These are phyloP conservation scores for Spondyliosoma cantharus DNA, from an alignment of 2,797 vertebrate genomes.

Conservation along the genomic window DNA sequence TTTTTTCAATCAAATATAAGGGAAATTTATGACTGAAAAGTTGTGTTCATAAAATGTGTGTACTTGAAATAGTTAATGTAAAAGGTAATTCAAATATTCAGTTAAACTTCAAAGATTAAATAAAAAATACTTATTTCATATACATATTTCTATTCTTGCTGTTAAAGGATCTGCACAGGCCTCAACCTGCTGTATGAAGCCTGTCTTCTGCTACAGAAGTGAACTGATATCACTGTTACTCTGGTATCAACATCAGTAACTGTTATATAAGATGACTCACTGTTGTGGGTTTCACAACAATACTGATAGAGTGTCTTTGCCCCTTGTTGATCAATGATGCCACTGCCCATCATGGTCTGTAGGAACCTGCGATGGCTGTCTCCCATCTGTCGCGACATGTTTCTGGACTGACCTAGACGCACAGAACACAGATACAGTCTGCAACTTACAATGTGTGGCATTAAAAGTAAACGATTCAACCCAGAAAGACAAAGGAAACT, in stretches of 20 bases:
- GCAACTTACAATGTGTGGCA: no score
- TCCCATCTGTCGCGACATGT: conserved; percentile 82
- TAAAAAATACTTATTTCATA: no score
- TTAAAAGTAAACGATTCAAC: no score
- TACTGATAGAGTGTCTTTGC: conserved; percentile 80
- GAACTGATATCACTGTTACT: background rate
- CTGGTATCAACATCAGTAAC: conserved; percentile 2
- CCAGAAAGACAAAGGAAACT: no score
- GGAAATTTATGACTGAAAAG: background rate
- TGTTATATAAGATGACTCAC: conserved; percentile 76
- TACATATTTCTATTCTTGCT: background rate
- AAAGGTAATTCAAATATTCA: background rate
- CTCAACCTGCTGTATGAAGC: background rate
- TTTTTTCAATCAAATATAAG: background rate
- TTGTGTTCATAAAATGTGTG: background rate
- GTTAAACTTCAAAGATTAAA: background rate
- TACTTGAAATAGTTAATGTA: background rate
- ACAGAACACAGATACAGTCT: background rate
- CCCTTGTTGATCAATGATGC: conserved; percentile 85
- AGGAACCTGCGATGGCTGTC: conserved; percentile 91
- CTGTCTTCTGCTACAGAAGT: background rate
- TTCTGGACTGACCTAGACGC: conserved; percentile 14
- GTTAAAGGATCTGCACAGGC: background rate
- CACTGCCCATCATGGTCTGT: conserved; percentile 90
- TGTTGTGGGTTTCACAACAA: conserved; percentile 87